A percentile compares a stretch with the other conserved stretches of the same genome.
Conservation (phyloP, 2,888 invertebrate genomes). For the Meiosimyza decipiens region DNA sequence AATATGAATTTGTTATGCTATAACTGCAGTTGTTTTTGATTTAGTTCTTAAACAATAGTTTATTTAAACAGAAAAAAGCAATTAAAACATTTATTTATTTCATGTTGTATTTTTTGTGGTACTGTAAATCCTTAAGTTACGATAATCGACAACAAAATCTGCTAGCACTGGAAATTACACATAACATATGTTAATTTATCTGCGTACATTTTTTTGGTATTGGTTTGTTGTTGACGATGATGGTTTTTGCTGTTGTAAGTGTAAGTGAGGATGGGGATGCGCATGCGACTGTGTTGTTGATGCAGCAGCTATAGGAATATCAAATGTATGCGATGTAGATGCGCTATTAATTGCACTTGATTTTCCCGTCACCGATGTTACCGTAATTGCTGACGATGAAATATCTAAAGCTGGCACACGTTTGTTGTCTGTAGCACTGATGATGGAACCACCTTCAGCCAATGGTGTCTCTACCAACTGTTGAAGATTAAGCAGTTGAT, state of each 20-base stretch:
- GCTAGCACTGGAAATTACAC: too few relatives aligned
- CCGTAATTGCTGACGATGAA: slow-evolving; percentile 60
- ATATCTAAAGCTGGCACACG: slow-evolving; percentile 55
- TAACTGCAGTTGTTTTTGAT: background rate
- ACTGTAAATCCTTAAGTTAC: too few relatives aligned
- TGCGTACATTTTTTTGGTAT: slow-evolving; percentile 26
- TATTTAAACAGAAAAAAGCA: too few relatives aligned
- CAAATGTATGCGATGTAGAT: slow-evolving; percentile 8
- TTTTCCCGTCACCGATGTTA: slow-evolving; percentile 43
- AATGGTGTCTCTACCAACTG: slow-evolving; percentile 63
- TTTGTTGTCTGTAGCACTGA: slow-evolving; percentile 49
- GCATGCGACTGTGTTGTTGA: slow-evolving; percentile 27
- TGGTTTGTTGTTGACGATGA: slow-evolving; percentile 44
- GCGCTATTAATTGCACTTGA: slow-evolving; percentile 43
- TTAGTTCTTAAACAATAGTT: slow-evolving; percentile 2
- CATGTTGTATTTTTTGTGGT: too few relatives aligned
- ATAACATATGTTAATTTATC: background rate
- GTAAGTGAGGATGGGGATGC: slow-evolving; percentile 50
- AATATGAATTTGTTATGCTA: background rate
- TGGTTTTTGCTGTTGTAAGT: slow-evolving; percentile 52
- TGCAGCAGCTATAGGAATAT: slow-evolving; percentile 3
- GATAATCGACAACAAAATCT: too few relatives aligned
- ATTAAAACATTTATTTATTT: too few relatives aligned
- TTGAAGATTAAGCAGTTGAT: slow-evolving; percentile 72
- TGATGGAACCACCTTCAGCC: slow-evolving; percentile 45